Base-by-base conservation (phyloP, 2,113 vertebrate species). In the Hirundichthys speculiger region DNA sequence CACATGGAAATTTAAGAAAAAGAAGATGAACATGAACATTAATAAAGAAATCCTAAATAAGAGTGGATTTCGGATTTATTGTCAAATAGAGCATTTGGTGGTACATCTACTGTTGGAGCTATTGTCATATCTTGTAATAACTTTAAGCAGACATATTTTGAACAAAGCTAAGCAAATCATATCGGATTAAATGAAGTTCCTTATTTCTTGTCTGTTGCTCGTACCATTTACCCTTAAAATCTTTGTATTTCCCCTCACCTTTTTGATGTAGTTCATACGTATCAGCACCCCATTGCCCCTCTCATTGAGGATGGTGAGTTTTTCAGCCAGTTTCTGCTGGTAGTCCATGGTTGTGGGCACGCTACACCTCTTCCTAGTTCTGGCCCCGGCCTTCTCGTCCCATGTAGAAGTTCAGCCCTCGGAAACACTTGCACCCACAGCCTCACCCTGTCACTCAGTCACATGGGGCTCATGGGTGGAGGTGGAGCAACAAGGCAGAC, bases 241-340 rank as follows among this genome's bases (percentile, higher is more conserved):
- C 19, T 49, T 22, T 21, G 21, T 55, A 2, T 45, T 54, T 24
- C 52, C 52, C 22, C 94, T 93, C 88, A 98, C 96, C 96, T 96
- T 98, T 83, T 95, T 98, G 75, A 98, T 94, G 91, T 96, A 88
- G 85, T 96, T 95, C 87, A 98, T 91, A 0, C 96, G 94, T 64
- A 96, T 83, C 16, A 97, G 93, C 71, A 98, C 94, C 0, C 96
- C 97, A 13, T 77, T 91, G 1, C 96, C 96, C 15, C 96, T 87
- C 3, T 97, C 94, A 25, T 95, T 96, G 51, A 98, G 91, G 75
- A 98, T 94, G 20, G 92, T 92, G 72, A 98, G 91, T 79, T 97
- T 98, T 88, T 98, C 97, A 0, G 95, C 96, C 38, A 98, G 86
- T 79, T 98, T 98, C 62, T 94, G 93, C 83, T 97, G 93, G 81